Conservation (phyloP, 2,113 vertebrate genomes). For the Tyto alba region DNA sequence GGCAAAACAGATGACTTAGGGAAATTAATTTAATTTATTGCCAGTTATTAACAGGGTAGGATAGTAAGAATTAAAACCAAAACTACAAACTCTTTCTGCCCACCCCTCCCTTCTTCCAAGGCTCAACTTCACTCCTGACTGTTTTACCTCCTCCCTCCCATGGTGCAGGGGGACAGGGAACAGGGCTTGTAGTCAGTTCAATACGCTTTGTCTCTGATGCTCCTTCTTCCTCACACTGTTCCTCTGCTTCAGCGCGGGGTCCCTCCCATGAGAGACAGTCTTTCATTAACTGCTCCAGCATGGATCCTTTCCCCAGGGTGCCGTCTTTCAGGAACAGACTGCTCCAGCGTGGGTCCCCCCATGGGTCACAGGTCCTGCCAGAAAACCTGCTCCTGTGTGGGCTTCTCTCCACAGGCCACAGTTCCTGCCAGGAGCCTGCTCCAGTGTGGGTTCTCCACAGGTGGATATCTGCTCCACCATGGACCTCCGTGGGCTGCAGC, state of each 20-base stretch:
- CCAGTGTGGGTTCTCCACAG: accelerated
- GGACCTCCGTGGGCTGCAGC: background rate
- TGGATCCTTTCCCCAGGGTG: background rate
- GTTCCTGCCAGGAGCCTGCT: background rate
- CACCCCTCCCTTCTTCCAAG: background rate
- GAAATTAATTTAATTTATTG: background rate
- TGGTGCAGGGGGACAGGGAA: background rate
- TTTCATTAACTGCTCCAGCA: background rate
- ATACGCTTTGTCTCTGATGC: background rate
- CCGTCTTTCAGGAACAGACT: background rate
- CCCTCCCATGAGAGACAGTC: background rate
- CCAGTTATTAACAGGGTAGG: background rate
- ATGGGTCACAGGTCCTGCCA: background rate
- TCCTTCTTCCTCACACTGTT: background rate
- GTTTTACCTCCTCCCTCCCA: background rate
- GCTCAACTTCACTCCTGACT: background rate
- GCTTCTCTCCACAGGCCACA: background rate
- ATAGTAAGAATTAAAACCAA: background rate
- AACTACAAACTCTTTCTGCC: background rate
- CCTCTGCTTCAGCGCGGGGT: background rate
- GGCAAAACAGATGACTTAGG: background rate
- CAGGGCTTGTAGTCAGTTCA: background rate
- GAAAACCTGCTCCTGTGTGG: background rate
- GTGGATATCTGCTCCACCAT: background rate
- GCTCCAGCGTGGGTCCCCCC: accelerated